Percentiles rank a stretch among this genome's conserved stretches.
phyloP scores from a whole-genome alignment of 2,888 invertebrate genomes.

The Thalpophila matura region DNA sequence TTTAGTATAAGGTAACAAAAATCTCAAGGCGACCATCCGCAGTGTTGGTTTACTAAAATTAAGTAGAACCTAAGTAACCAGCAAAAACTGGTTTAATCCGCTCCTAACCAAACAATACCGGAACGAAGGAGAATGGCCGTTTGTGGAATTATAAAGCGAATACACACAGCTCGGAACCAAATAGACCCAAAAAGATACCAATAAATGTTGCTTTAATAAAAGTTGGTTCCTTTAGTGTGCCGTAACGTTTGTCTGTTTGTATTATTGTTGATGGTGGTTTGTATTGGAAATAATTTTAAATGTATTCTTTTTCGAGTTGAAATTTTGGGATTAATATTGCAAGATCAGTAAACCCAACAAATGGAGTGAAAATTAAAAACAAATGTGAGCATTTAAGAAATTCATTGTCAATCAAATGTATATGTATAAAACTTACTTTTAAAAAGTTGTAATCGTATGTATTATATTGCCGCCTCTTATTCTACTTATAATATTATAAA shows the following conservation, averaged over 20 bases:
- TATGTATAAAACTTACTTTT: too few relatives aligned
- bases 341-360: too few relatives aligned
- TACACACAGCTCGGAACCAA: constrained; percentile 57
- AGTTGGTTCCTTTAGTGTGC: constrained; percentile 45
- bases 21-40: constrained; percentile 59
- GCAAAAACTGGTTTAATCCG: constrained; percentile 69
- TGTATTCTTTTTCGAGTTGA: not conserved
- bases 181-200: constrained; percentile 58
- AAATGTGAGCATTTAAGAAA: too few relatives aligned
- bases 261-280: constrained; percentile 27
- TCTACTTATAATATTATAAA: too few relatives aligned
- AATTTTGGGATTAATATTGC: too few relatives aligned
- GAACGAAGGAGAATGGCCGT: constrained; percentile 65
- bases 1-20: constrained; percentile 51
- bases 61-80: constrained; percentile 67
- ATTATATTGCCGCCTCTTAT: too few relatives aligned
- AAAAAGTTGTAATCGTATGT: too few relatives aligned
- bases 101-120: constrained; percentile 72
- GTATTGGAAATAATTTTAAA: constrained; percentile 15
- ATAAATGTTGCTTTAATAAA: constrained; percentile 59
- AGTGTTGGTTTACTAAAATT: constrained; percentile 65
- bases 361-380: too few relatives aligned
- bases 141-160: constrained; percentile 64
- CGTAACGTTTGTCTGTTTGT: constrained; percentile 42
- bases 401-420: too few relatives aligned